Conservation (phyloP, 2,888 invertebrate species). For the Thecocarcelia acutangulata region DNA sequence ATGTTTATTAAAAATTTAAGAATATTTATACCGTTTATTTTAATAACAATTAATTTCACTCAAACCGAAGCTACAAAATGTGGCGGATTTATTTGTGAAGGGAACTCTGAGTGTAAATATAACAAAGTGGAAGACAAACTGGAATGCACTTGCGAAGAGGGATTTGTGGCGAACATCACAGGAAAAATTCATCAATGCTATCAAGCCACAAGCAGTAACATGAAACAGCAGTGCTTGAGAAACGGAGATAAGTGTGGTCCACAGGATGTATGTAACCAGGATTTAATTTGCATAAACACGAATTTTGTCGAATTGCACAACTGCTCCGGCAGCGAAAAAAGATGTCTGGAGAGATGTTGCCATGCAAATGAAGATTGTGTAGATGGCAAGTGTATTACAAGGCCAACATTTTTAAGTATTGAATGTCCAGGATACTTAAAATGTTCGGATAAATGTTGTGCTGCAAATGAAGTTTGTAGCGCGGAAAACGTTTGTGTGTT, state of each 20-base stretch:
- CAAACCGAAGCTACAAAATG: background rate
- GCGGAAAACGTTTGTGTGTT: background rate
- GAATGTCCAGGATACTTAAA: background rate
- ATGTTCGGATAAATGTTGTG: constrained; percentile 14
- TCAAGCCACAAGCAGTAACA: background rate
- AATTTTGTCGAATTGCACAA: background rate
- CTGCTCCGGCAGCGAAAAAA: background rate
- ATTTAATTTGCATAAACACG: background rate
- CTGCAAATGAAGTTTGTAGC: constrained; percentile 1
- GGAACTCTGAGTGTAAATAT: background rate
- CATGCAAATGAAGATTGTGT: background rate
- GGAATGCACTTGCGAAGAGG: background rate
- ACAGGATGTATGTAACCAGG: background rate
- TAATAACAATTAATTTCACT: too few species aligned
- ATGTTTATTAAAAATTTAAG: background rate
- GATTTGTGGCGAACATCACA: background rate
- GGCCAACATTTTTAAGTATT: background rate
- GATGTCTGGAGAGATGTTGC: constrained; percentile 14
- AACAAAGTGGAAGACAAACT: too few species aligned
- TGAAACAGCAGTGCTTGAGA: background rate
- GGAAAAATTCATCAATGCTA: background rate
- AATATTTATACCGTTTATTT: too few species aligned
- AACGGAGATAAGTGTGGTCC: constrained; percentile 3
- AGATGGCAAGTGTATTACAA: background rate
- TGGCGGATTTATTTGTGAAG: constrained; percentile 2